These are phyloP conservation scores for Gorsachius magnificus DNA, from an alignment of 2,797 vertebrate genomes.

Conservation along the genomic window DNA sequence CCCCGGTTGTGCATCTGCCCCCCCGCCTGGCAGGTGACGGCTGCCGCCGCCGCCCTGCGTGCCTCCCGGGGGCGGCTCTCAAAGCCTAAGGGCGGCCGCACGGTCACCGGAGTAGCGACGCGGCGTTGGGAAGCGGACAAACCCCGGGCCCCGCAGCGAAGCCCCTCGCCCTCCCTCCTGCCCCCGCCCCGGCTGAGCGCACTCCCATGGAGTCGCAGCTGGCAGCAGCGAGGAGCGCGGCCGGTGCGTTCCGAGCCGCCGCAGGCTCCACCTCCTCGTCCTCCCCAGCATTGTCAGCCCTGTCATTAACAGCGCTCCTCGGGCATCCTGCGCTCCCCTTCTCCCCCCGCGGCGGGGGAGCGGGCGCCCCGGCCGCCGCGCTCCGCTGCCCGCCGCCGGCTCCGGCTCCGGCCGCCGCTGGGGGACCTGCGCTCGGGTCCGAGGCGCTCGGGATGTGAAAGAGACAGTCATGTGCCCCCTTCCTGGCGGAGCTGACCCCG, in stretches of 20 bases:
- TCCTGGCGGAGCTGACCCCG: conserved; percentile 52
- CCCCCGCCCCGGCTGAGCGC: conserved; percentile 10
- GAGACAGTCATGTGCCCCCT: conserved; percentile 2
- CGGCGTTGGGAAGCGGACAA: background rate
- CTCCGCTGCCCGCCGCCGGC: background rate
- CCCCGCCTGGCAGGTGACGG: background rate
- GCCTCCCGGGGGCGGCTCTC: background rate
- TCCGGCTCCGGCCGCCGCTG: background rate
- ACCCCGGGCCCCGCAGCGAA: background rate
- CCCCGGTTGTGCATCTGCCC: background rate
- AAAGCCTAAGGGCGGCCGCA: background rate
- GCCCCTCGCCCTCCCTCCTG: background rate
- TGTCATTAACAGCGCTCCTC: conserved; percentile 53
- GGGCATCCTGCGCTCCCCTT: conserved; percentile 1
- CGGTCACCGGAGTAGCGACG: background rate
- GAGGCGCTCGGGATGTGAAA: conserved; percentile 17
- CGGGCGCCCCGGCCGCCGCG: background rate
- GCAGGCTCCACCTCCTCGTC: conserved; percentile 45
- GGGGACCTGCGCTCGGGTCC: background rate
- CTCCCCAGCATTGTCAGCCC: background rate
- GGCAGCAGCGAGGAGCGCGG: conserved; percentile 14
- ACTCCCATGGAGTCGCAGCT: conserved; percentile 43
- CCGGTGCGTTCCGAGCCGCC: conserved; percentile 5
- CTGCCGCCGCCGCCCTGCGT: background rate
- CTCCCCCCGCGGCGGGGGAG: background rate